phyloP scores from a whole-genome alignment of 2,113 vertebrate genomes.

The Dipodomys ordii region DNA sequence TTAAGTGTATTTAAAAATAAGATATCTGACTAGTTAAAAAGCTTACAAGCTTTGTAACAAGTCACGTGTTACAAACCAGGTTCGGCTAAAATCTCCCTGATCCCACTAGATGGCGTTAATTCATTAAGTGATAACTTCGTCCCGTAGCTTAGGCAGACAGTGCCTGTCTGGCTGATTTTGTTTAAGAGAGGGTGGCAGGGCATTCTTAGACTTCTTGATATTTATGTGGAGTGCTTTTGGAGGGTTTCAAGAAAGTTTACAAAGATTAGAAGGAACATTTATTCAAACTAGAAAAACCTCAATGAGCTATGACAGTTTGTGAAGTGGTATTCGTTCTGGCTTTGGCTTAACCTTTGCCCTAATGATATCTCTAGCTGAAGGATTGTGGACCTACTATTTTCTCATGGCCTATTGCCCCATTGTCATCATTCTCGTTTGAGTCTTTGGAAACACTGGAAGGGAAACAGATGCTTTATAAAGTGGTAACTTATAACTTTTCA shows the following conservation, averaged over 20 bases:
- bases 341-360: slow-evolving; percentile 49
- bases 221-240: not conserved
- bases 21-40: not conserved
- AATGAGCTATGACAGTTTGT: slow-evolving; percentile 41
- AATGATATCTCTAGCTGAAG: slow-evolving; percentile 34
- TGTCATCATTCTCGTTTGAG: not conserved
- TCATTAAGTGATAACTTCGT: slow-evolving; percentile 74
- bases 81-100: slow-evolving; percentile 62
- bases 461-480: not conserved
- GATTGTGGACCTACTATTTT: not conserved
- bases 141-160: not conserved
- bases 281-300: slow-evolving; percentile 47
- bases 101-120: slow-evolving; percentile 86
- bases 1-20: slow-evolving; percentile 13
- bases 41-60: not conserved
- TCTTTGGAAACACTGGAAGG: not conserved
- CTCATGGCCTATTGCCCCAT: accelerated
- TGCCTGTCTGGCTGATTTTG: not conserved
- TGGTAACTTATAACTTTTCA: not conserved
- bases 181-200: not conserved
- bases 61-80: slow-evolving; percentile 12
- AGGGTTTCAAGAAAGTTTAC: slow-evolving; percentile 9
- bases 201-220: not conserved
- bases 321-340: slow-evolving; percentile 24
- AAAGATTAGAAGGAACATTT: slow-evolving; percentile 32